Base-by-base conservation (phyloP, 1,140 invertebrate genomes). In the Caenorhabditis elegans region DNA sequence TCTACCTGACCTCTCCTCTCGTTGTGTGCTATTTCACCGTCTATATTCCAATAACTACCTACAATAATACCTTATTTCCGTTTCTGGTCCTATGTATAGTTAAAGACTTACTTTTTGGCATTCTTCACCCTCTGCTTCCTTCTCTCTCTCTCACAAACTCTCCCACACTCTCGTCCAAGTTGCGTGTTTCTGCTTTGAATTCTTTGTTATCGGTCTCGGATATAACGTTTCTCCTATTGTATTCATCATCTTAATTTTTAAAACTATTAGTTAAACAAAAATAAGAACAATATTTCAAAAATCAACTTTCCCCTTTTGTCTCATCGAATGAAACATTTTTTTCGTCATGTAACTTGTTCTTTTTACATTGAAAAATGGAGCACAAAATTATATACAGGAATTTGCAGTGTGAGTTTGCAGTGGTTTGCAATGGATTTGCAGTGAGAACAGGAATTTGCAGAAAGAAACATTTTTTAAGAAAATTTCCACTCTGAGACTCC, bases 61-160 rank as follows among this genome's bases (percentile, higher is more conserved):
- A 70, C 60, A 70, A 19, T 39, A 24, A 70, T n/a, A 34, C 13
- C 24, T 17, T 34, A 4, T 8, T 70, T 43, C 28, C n/a, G n/a
- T n/a, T n/a, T n/a, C 60, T 70, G 60, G 60, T 70, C n/a, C 34
- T n/a, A 70, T 70, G 60, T 70, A 70, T 70, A 70, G 60, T 70
- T 70, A 8, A 8, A 8, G 39, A 43, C 6, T 15, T 43, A 43
- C 5, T 43, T 70, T 43, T 13, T 15, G 39, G 31, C 19, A 39
- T 13, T 70, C 28, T 70, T 39, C 17, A 4, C 3, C 13, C n/a
- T 39, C n/a, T 31, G 5, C 19, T 8, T 24, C 17, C 13, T 39
- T 43, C n/a, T 39, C 34, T 39, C 8, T 13, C 28, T 26, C 60
- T 43, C 26, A 34, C 60, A 11, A 19, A 34, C 4, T 70, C n/a